Evolutionary conservation across 2,113 vertebrate genomes (phyloP).

Genomic region (Acanthochromis polyacanthus): DNA sequence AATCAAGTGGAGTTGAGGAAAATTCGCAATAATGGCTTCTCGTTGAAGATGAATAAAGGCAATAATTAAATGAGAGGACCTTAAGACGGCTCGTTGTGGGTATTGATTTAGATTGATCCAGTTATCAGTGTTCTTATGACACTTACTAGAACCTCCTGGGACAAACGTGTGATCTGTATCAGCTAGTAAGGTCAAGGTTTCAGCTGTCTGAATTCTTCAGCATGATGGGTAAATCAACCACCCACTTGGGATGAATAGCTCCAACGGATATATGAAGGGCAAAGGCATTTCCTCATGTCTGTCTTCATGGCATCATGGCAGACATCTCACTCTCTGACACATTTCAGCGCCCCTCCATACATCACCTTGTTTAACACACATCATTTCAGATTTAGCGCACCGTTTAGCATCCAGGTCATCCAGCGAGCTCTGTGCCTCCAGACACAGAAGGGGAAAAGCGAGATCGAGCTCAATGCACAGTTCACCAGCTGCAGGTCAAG

Average conservation of each 20-base stretch:
- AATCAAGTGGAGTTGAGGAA: slow-evolving; percentile 19
- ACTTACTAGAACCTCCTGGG: slow-evolving; percentile 34
- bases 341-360: neutral
- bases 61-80: slow-evolving; percentile 30
- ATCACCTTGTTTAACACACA: slow-evolving; percentile 11
- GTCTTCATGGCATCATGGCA: neutral
- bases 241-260: neutral
- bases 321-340: no score
- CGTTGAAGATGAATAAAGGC: slow-evolving; percentile 22
- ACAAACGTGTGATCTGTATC: slow-evolving; percentile 46
- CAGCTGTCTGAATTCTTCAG: slow-evolving; percentile 8
- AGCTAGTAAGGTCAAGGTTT: slow-evolving; percentile 46
- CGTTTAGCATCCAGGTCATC: slow-evolving; percentile 65
- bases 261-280: slow-evolving; percentile 6
- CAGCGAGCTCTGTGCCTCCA: neutral
- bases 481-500: slow-evolving; percentile 12
- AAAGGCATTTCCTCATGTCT: slow-evolving; percentile 5
- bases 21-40: slow-evolving; percentile 21
- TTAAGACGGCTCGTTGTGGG: slow-evolving; percentile 56
- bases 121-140: slow-evolving; percentile 58
- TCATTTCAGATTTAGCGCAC: slow-evolving; percentile 51
- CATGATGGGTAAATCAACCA: slow-evolving; percentile 40
- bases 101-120: slow-evolving; percentile 70
- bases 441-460: neutral
- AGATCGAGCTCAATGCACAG: neutral